phyloP scores from a whole-genome alignment of 2,113 vertebrate genomes.

The Plestiodon gilberti region DNA sequence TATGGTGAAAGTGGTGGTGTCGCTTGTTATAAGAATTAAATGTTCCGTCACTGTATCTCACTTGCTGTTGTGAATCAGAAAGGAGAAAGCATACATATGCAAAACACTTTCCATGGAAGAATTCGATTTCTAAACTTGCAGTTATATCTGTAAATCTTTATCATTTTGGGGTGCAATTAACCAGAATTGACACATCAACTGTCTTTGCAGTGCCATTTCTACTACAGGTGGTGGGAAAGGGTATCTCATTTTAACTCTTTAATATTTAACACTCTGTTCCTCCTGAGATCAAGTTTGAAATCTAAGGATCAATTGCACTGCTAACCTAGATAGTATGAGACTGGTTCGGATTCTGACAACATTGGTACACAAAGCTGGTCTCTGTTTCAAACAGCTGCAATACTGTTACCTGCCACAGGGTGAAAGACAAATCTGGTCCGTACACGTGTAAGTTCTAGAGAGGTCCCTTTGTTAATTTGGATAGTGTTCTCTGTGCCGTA shows the following conservation, averaged over 20 bases:
- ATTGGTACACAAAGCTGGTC: neutral
- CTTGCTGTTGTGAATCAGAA: neutral
- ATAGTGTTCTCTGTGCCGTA: neutral
- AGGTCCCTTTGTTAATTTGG: neutral
- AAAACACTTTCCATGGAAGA: neutral
- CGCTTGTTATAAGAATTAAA: neutral
- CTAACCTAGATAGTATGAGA: neutral
- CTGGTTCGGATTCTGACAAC: neutral
- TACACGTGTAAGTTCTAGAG: neutral
- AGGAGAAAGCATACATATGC: neutral
- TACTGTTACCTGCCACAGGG: neutral
- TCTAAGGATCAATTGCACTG: neutral
- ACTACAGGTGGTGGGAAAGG: neutral
- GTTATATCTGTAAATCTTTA: neutral
- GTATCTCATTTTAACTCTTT: neutral
- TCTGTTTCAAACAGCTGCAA: neutral
- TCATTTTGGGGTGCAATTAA: neutral
- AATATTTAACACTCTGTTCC: neutral
- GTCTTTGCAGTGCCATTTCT: neutral
- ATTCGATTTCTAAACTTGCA: neutral
- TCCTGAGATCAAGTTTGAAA: neutral
- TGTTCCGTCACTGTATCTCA: neutral
- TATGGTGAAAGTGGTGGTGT: neutral
- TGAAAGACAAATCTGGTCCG: neutral
- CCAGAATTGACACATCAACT: neutral